Evolutionary conservation across 2,797 vertebrate genomes (phyloP).

Genomic region (Acanthis flammea): DNA sequence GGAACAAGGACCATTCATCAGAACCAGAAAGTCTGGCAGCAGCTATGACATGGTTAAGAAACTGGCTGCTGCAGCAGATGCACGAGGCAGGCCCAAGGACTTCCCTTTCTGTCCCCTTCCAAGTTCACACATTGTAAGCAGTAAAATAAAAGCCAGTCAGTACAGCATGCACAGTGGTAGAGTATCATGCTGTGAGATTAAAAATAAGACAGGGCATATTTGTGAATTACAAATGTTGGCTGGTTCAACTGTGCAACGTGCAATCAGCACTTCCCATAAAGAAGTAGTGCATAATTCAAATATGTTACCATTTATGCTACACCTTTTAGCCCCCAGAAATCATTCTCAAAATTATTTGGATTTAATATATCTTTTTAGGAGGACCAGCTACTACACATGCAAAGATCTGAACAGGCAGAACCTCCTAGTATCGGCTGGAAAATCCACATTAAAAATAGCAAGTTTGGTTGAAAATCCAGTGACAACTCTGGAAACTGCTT

Average conservation of each 20-base stretch:
- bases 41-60: neutral
- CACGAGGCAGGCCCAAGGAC: neutral
- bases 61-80: neutral
- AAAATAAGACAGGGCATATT: neutral
- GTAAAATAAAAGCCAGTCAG: neutral
- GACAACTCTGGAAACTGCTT: neutral
- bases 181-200: neutral
- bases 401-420: neutral
- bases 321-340: neutral
- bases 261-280: neutral
- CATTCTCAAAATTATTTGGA: neutral
- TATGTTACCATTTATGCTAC: neutral
- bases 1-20: neutral
- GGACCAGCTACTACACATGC: neutral
- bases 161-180: neutral
- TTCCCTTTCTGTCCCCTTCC: neutral
- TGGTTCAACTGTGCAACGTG: neutral
- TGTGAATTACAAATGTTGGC: neutral
- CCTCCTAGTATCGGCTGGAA: neutral
- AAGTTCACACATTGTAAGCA: neutral
- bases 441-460: neutral
- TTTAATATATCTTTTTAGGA: neutral
- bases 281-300: neutral
- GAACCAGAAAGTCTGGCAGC: neutral
- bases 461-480: neutral